These are phyloP conservation scores for Mantis religiosa DNA, from an alignment of 2,888 invertebrate genomes.

Conservation along the genomic window DNA sequence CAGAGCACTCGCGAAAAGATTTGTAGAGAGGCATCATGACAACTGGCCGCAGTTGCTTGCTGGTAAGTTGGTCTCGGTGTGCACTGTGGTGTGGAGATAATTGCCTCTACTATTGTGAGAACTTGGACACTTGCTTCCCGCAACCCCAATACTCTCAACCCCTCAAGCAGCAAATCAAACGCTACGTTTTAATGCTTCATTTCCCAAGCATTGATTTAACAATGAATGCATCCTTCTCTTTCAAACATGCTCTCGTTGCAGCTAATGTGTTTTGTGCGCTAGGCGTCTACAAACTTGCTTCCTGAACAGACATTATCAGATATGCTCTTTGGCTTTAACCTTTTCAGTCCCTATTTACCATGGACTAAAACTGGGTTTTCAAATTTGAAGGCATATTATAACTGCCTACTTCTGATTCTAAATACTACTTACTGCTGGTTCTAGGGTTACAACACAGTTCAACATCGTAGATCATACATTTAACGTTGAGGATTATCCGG, in stretches of 20 bases:
- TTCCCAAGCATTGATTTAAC: neutral
- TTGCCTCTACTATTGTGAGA: neutral
- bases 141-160: neutral
- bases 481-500: no score
- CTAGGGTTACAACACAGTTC: no score
- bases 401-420: no score
- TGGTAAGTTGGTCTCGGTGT: neutral
- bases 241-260: neutral
- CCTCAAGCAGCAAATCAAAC: neutral
- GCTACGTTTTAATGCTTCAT: neutral
- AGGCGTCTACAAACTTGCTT: neutral
- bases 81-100: neutral
- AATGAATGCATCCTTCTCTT: neutral
- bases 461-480: no score
- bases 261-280: neutral
- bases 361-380: no score
- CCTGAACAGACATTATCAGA: no score
- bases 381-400: no score
- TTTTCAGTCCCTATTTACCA: no score
- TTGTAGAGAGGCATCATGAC: neutral
- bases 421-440: no score
- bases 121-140: neutral
- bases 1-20: neutral
- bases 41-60: neutral
- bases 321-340: no score